Percentiles rank a stretch among this genome's conserved stretches.
Evolutionary conservation across 2,113 vertebrate genomes (phyloP).

Genomic region (Gallinago paraguaiae): DNA sequence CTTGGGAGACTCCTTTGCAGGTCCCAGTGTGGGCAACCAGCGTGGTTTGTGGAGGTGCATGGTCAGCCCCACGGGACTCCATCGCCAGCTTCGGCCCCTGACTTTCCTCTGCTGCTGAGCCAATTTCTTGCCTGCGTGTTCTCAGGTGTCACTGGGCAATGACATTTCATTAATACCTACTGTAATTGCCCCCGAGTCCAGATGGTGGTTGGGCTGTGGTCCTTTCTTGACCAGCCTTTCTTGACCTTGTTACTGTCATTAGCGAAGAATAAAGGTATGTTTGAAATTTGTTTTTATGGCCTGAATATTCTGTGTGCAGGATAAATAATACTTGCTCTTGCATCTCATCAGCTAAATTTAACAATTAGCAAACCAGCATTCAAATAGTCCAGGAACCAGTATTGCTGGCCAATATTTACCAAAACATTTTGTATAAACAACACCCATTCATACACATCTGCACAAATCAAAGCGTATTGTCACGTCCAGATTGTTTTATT

Average conservation of each 20-base stretch:
- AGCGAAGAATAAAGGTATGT: slow-evolving; percentile 19
- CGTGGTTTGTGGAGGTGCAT: accelerated
- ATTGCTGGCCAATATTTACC: background rate
- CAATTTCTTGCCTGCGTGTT: background rate
- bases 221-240: background rate
- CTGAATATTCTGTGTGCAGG: background rate
- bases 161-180: background rate
- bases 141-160: background rate
- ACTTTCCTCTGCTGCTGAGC: background rate
- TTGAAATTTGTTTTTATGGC: slow-evolving; percentile 17
- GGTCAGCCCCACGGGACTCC: background rate
- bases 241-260: slow-evolving; percentile 29
- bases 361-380: background rate
- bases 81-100: background rate
- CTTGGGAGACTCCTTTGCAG: background rate
- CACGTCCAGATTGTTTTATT: background rate
- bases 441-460: background rate
- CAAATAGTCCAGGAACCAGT: background rate
- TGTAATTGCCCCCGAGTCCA: background rate
- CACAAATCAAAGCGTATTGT: background rate
- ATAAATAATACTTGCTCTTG: background rate
- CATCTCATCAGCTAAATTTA: background rate
- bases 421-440: background rate
- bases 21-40: too few species aligned
- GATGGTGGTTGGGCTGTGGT: background rate